Percentiles rank a stretch among this genome's conserved stretches.
Evolutionary conservation across 2,888 invertebrate genomes (phyloP).

Genomic region (Epirrhoe alternata): DNA sequence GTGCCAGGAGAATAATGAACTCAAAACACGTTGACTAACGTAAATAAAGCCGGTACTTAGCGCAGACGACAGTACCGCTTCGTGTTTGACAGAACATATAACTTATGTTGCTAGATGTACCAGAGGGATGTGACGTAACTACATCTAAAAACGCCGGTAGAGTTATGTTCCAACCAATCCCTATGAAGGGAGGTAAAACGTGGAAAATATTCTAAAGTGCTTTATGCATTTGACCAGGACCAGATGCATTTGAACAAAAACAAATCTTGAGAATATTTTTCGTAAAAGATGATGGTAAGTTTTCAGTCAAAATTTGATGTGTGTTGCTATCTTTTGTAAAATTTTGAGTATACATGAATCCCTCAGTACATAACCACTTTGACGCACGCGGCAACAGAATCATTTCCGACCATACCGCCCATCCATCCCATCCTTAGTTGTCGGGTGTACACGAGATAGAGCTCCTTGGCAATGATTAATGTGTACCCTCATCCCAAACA

Average conservation of each 20-base stretch:
- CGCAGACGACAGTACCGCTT: conserved; percentile 36
- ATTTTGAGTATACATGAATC: too few species aligned
- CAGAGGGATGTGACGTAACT: conserved; percentile 10
- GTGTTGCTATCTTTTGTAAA: too few species aligned
- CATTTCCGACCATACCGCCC: conserved; percentile 24
- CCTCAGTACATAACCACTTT: neutral
- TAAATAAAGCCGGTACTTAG: conserved; percentile 39
- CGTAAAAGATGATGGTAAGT: too few species aligned
- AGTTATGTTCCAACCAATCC: neutral
- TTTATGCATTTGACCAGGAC: too few species aligned
- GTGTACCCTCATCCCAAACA: conserved; percentile 67
- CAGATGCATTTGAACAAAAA: too few species aligned
- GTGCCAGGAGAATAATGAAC: conserved; percentile 30
- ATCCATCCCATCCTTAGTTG: conserved; percentile 44
- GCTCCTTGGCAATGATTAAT: conserved; percentile 74
- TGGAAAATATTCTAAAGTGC: too few species aligned
- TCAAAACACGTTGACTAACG: conserved; percentile 35
- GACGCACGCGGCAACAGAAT: neutral
- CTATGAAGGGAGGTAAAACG: neutral
- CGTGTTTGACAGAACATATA: conserved; percentile 54
- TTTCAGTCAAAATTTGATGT: too few species aligned
- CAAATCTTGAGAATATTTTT: too few species aligned
- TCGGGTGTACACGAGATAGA: conserved; percentile 66
- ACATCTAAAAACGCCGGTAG: neutral
- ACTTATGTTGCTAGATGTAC: conserved; percentile 51